Evolutionary conservation across 2,113 vertebrate genomes (phyloP).

Genomic region (Aptenodytes forsteri): DNA sequence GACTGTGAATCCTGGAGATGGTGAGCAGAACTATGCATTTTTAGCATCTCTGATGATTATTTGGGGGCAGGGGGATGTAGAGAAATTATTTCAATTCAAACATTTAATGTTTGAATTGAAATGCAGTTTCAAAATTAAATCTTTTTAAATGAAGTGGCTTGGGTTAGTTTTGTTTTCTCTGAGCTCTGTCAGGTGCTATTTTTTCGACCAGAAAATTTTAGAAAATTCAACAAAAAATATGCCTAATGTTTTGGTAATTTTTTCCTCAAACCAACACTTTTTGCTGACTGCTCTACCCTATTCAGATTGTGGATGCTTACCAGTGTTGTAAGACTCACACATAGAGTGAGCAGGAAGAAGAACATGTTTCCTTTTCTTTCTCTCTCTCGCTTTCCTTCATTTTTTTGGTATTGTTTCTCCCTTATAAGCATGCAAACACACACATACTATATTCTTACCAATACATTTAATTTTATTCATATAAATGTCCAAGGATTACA

Average conservation of each 20-base stretch:
- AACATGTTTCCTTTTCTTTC: background rate
- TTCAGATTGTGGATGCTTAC: background rate
- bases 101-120: background rate
- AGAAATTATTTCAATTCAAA: background rate
- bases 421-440: background rate
- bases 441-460: background rate
- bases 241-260: background rate
- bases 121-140: background rate
- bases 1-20: constrained; percentile 3
- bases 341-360: background rate
- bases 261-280: background rate
- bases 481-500: background rate
- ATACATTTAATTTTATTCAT: background rate
- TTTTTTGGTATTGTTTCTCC: background rate
- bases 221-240: background rate
- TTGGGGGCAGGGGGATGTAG: accelerated
- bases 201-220: background rate
- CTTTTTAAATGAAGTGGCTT: background rate
- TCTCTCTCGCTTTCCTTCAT: background rate
- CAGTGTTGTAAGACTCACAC: background rate
- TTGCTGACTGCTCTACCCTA: background rate
- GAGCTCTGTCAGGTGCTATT: background rate
- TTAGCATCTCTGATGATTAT: background rate
- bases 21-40: constrained; percentile 39
- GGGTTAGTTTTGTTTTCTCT: background rate